Base-by-base conservation (phyloP, 2,888 invertebrate species). In the Diplazon laetatorius region DNA sequence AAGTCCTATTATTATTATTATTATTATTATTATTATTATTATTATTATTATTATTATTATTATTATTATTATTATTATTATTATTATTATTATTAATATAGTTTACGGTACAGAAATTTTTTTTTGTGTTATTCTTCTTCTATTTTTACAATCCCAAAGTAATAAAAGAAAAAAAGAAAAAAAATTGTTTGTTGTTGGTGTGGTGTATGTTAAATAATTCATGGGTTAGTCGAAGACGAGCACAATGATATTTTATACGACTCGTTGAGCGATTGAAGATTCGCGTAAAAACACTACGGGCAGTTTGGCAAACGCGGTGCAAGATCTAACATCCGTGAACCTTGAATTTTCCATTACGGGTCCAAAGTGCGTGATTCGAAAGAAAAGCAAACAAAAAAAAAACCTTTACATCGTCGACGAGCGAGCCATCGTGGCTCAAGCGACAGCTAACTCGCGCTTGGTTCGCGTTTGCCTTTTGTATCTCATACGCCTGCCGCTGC, bases 191-290 rank as follows among this genome's bases (percentile, higher is more conserved):
- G 50, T 73, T 69, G 57, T 48, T 18, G 57, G 72, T 65, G 65
- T 57, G 65, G 42, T 55, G 55, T 52, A 76, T 75, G 52, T 78
- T 79, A 78, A 30, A 81, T 79, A 73, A 83, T 78, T 82, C 73
- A 68, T 74, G 62, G 71, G 68, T 71, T 78, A 76, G 57, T 77
- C 48, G 63, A 30, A 70, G 35, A 52, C 48, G 52, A 78, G 52
- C 69, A 74, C 74, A 74, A 78, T 63, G 65, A 65, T 57, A 60
- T 65, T 68, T 74, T 65, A 70, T 70, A 78, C 60, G 70, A 59
- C 25, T 65, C 16, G 30, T 42, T 69, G 63, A 55, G 60, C 44
- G 42, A 72, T 62, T 66, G 22, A 72, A 46, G 66, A 55, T 68
- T 59, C 50, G 70, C 18, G 68, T 62, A 63, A 48, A n/a, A 63